phyloP scores from a whole-genome alignment of 2,888 invertebrate genomes.

The Platycheirus albimanus region DNA sequence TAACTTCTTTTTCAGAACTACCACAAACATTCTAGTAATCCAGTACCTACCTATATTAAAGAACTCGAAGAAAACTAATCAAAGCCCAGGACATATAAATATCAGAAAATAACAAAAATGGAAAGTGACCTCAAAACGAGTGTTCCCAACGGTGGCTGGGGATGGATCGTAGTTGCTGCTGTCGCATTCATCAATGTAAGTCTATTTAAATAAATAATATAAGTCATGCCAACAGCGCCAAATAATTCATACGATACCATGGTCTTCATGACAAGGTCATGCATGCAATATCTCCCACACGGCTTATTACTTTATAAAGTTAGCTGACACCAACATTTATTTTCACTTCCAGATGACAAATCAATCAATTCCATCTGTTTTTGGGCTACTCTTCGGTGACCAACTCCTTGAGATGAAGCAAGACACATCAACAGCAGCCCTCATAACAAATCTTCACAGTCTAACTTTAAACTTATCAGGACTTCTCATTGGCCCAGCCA shows the following conservation, averaged over 20 bases:
- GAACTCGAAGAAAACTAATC: too few relatives aligned
- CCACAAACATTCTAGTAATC: too few relatives aligned
- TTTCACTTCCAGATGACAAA: slow-evolving; percentile 85
- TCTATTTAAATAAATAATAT: slow-evolving; percentile 76
- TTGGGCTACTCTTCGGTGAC: slow-evolving; percentile 88
- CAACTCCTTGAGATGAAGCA: slow-evolving; percentile 86
- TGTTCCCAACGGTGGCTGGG: slow-evolving; percentile 89
- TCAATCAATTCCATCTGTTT: slow-evolving; percentile 88
- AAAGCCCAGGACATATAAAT: too few relatives aligned
- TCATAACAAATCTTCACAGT: slow-evolving; percentile 87
- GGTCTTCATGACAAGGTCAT: too few relatives aligned
- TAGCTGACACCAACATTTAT: too few relatives aligned
- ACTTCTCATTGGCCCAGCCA: slow-evolving; percentile 87
- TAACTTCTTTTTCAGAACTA: too few relatives aligned
- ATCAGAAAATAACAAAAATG: slow-evolving; percentile 36
- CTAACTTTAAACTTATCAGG: slow-evolving; percentile 83
- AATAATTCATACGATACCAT: too few relatives aligned
- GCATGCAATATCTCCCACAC: too few relatives aligned
- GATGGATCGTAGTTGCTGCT: slow-evolving; percentile 88
- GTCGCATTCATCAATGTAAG: slow-evolving; percentile 87
- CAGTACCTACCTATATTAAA: too few relatives aligned
- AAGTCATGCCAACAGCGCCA: too few relatives aligned
- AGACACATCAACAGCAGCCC: slow-evolving; percentile 86
- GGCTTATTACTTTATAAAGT: too few relatives aligned
- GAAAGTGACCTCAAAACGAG: slow-evolving; percentile 19